These are phyloP conservation scores for Limnephilus rhombicus DNA, from an alignment of 2,888 invertebrate species.

Conservation along the genomic window DNA sequence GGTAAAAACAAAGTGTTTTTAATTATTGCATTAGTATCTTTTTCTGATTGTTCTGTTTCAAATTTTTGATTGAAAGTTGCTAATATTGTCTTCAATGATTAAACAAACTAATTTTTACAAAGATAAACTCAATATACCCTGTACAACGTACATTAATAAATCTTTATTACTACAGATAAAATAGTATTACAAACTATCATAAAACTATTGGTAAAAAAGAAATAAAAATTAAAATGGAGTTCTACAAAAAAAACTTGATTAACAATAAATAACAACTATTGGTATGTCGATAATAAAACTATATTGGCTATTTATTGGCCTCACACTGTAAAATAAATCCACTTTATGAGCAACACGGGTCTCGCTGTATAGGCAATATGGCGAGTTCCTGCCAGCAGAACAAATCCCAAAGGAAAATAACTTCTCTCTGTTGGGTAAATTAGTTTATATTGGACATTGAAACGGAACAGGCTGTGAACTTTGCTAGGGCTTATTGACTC, in stretches of 20 bases:
- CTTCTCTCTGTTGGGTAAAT: conserved; percentile 4
- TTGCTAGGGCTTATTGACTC: conserved; percentile 19
- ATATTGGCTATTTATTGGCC: background rate
- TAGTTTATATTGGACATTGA: conserved; percentile 34
- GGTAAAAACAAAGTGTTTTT: too few relatives aligned
- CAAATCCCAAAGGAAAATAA: conserved; percentile 31
- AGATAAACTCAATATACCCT: too few relatives aligned
- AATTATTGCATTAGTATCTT: too few relatives aligned
- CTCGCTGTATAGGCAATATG: background rate
- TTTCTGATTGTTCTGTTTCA: too few relatives aligned
- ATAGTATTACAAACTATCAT: background rate
- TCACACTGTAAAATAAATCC: background rate
- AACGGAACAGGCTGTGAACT: conserved; percentile 18
- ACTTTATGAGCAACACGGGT: background rate
- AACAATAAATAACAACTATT: background rate
- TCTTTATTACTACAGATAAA: background rate
- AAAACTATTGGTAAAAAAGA: background rate
- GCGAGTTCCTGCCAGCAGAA: background rate
- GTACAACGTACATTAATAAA: background rate
- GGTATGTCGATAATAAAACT: background rate
- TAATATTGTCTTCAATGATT: too few relatives aligned
- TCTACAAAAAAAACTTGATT: too few relatives aligned
- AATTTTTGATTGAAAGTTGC: too few relatives aligned
- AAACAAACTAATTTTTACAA: too few relatives aligned
- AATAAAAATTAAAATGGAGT: too few relatives aligned